phyloP scores from a whole-genome alignment of 2,888 invertebrate genomes.

The Eucera pruinosa region DNA sequence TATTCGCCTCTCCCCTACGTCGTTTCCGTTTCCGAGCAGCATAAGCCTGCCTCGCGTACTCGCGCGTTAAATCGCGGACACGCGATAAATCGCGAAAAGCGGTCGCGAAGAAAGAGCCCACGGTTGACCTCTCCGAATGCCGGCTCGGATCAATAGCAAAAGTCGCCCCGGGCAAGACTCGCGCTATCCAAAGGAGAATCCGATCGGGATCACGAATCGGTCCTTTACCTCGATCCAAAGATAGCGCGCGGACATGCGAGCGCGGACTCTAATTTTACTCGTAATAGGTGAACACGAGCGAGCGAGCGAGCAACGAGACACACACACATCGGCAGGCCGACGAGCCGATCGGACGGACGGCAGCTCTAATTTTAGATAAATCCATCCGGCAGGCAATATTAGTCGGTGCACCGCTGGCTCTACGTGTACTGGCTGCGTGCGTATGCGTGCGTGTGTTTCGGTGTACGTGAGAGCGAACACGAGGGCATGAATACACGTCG shows the following conservation, averaged over 20 bases:
- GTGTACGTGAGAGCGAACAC: slow-evolving; percentile 25
- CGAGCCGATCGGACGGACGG: slow-evolving; percentile 51
- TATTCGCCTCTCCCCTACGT: no score
- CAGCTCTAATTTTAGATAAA: slow-evolving; percentile 73
- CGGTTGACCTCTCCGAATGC: no score
- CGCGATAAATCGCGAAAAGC: no score
- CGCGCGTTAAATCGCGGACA: no score
- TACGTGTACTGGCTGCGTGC: no score
- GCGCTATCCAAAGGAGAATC: slow-evolving; percentile 38
- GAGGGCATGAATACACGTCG: slow-evolving; percentile 37
- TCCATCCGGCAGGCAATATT: slow-evolving; percentile 66
- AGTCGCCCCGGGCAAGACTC: no score
- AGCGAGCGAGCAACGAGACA: slow-evolving; percentile 24
- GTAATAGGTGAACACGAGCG: slow-evolving; percentile 2
- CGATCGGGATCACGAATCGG: slow-evolving; percentile 5
- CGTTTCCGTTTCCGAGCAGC: no score
- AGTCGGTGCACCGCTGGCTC: slow-evolving; percentile 52
- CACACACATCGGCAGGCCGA: slow-evolving; percentile 42
- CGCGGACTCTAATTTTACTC: slow-evolving; percentile 59
- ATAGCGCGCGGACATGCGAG: slow-evolving; percentile 37
- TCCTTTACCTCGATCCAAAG: slow-evolving; percentile 33
- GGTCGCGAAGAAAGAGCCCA: background rate
- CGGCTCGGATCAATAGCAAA: no score
- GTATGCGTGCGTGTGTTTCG: no score
- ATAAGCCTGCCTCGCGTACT: no score